Conservation (phyloP, 2,113 vertebrate genomes). For the Pachycephala philippinensis region DNA sequence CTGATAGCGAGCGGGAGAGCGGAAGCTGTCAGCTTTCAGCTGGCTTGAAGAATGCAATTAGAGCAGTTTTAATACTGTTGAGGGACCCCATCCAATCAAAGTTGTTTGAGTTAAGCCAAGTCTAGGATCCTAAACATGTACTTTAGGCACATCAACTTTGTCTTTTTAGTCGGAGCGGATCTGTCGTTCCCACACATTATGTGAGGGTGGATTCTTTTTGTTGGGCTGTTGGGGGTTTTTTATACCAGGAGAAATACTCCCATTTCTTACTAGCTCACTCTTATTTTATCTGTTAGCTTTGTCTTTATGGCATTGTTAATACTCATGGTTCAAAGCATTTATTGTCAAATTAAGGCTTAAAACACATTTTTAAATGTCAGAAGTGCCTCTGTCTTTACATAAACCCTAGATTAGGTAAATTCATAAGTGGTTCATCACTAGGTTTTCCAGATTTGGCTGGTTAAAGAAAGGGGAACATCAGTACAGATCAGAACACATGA, state of each 20-base stretch:
- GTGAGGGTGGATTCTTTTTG: not conserved
- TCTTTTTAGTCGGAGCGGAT: not conserved
- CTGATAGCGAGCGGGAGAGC: conserved; percentile 79
- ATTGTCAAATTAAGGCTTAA: conserved; percentile 53
- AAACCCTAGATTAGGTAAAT: not conserved
- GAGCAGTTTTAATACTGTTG: conserved; percentile 74
- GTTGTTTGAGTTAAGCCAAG: conserved; percentile 64
- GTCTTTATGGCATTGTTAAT: conserved; percentile 23
- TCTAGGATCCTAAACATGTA: conserved; percentile 60
- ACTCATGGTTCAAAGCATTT: conserved; percentile 24
- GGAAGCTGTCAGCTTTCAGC: conserved; percentile 81
- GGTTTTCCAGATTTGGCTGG: not conserved
- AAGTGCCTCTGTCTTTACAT: not conserved
- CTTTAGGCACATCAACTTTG: conserved; percentile 2
- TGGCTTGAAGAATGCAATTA: conserved; percentile 83
- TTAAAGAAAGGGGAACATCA: not conserved
- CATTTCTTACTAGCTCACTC: not conserved
- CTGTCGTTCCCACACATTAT: not conserved
- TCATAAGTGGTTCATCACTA: not conserved
- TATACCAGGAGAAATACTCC: not conserved
- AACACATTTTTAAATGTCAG: conserved; percentile 27
- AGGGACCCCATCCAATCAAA: conserved; percentile 74
- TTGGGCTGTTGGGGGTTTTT: not conserved
- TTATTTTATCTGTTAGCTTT: conserved; percentile 17
- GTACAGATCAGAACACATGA: not conserved